Base-by-base conservation (phyloP, 2,113 vertebrate genomes). In the Brachyhypopomus gauderio region DNA sequence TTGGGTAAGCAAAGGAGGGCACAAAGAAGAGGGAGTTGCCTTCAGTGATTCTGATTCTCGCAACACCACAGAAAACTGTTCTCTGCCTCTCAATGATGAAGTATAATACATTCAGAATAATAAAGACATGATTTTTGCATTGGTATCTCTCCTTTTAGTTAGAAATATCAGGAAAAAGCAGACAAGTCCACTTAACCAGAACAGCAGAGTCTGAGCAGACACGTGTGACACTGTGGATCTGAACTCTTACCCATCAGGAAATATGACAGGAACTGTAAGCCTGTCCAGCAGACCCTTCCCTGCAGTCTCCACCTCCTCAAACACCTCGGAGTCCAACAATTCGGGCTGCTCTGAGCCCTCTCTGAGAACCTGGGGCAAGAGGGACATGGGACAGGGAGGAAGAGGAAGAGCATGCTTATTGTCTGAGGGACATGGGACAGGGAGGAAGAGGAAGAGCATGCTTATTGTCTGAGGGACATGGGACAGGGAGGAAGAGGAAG, bases 201-300 rank as follows among this genome's bases (percentile, higher is more conserved):
- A 3, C 41, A 9, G 41, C 5, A 41, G 41, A 41, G 41, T 41
- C 41, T 41, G 41, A 4, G 7, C 38, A 38, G 38, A 41, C 41
- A 41, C 9, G 41, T 5, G 9, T 6, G 41, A 41, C 41, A 34
- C 23, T n/a, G 12, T 16, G 20, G 71, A 70, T 76, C 80, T 80
- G 2, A 70, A 52, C 78, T 82, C 93, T 83, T 95, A 99, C 98
- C 98, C 98, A 88, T 99, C 97, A 0, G 97, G 97, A 91, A 98
- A 99, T 92, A 98, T 92, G 75, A 99, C 94, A 58, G 98, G 96
- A 79, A 96, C 91, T 56, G 95, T 95, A 88, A 99, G 92, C 91
- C 96, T 94, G 90, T 99, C 98, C 93, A 99, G 90, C 85, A 99
- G 92, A 8, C 94, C 93, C 90, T 97, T 98, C 58, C 97, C 98